Percentiles rank a stretch among this genome's conserved stretches.
phyloP scores from a whole-genome alignment of 2,797 vertebrate genomes.

The Ceryle rudis region DNA sequence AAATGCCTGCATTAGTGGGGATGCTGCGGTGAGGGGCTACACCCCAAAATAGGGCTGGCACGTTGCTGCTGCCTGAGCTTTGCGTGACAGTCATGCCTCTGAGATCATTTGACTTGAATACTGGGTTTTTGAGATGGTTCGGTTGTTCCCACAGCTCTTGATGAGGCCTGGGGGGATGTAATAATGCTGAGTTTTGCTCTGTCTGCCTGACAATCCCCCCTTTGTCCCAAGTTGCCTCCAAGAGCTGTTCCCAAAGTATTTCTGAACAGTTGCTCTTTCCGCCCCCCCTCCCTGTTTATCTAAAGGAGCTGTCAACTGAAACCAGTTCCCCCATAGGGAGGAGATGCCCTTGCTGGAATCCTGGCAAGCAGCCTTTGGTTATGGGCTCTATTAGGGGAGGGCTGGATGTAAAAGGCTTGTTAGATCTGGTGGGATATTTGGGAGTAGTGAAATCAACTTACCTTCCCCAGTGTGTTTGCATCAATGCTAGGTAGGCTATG shows the following conservation, averaged over 20 bases:
- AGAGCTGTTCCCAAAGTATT: background rate
- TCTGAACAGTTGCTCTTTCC: background rate
- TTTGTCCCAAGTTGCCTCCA: too few relatives aligned
- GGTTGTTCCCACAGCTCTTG: background rate
- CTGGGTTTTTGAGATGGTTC: rapidly evolving
- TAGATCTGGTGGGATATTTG: background rate
- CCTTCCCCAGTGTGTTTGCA: background rate
- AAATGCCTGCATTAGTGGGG: background rate
- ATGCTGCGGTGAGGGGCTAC: background rate
- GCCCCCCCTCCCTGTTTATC: background rate
- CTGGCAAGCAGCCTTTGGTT: background rate
- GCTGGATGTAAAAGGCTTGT: background rate
- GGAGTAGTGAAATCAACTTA: rapidly evolving
- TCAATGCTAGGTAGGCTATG: rapidly evolving
- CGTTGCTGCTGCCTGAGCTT: rapidly evolving
- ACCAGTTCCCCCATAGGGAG: background rate
- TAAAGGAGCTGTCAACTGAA: background rate
- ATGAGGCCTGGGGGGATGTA: rapidly evolving
- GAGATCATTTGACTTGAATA: rapidly evolving
- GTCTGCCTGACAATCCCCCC: background rate
- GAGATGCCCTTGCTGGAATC: background rate
- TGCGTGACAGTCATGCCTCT: rapidly evolving
- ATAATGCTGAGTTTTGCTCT: background rate
- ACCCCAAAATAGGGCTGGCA: background rate
- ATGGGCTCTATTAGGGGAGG: rapidly evolving